Conservation (phyloP, 2,113 vertebrate genomes). For the Xyrauchen texanus region DNA sequence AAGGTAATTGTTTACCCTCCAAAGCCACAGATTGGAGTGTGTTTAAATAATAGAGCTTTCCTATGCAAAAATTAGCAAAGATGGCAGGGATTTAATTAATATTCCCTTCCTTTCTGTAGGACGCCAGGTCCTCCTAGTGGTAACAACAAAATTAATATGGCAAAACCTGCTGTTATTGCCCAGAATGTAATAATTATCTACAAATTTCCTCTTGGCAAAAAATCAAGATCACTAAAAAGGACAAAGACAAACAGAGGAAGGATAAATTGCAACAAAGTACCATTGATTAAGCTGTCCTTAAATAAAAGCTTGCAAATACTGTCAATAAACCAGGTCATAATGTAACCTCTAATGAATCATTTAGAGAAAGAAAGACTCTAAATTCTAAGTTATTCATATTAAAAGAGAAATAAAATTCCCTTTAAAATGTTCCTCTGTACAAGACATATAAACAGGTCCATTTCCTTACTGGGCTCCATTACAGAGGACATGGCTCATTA, state of each 20-base stretch:
- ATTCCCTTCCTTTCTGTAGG: background rate
- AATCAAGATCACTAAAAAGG: background rate
- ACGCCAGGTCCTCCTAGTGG: background rate
- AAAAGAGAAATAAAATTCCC: constrained; percentile 44
- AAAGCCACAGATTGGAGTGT: constrained; percentile 8
- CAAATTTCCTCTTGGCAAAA: background rate
- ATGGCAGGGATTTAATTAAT: background rate
- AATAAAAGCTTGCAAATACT: background rate
- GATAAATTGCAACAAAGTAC: constrained; percentile 21
- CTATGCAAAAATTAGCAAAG: background rate
- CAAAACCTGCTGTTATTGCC: background rate
- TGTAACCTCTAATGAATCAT: constrained; percentile 26
- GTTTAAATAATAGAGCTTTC: background rate
- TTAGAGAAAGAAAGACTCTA: constrained; percentile 25
- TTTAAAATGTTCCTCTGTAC: constrained; percentile 44
- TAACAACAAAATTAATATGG: background rate
- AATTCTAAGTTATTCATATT: constrained; percentile 37
- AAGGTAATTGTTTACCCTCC: constrained; percentile 2
- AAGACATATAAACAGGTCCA: constrained; percentile 58
- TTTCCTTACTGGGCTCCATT: constrained; percentile 55
- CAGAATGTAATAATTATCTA: background rate
- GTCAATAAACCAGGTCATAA: constrained; percentile 43
- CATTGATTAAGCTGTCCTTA: background rate
- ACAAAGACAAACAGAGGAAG: background rate
- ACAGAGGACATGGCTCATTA: constrained; percentile 71